Conservation (phyloP, 2,797 vertebrate genomes). For the Halcyon badia region DNA sequence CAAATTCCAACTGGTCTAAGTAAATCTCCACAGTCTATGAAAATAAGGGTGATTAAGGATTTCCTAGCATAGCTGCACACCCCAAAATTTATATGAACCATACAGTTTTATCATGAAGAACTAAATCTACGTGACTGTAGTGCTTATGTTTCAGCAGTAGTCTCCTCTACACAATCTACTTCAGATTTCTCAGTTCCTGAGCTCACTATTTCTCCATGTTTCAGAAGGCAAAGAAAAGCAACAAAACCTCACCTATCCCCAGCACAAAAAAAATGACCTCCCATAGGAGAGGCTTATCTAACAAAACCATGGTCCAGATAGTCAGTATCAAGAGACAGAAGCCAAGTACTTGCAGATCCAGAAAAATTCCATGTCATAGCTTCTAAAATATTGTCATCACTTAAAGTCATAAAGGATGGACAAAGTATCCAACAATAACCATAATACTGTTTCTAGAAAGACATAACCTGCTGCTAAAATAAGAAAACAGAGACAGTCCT, state of each 20-base stretch:
- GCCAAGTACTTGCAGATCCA: neutral
- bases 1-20: neutral
- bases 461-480: neutral
- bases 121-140: neutral
- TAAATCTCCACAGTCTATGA: neutral
- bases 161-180: neutral
- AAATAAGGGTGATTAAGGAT: neutral
- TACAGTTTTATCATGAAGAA: neutral
- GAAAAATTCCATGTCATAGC: neutral
- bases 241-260: neutral
- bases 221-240: accelerated
- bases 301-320: neutral
- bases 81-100: neutral
- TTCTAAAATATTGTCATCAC: neutral
- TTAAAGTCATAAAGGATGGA: neutral
- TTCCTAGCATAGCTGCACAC: neutral
- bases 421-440: neutral
- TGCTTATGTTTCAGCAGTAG: neutral
- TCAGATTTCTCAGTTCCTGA: neutral
- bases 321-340: neutral
- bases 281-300: neutral
- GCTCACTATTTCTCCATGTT: neutral
- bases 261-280: neutral
- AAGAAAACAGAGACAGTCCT: neutral
- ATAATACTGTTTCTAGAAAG: neutral